phyloP scores from a whole-genome alignment of 2,797 vertebrate genomes.

The Coreius guichenoti region DNA sequence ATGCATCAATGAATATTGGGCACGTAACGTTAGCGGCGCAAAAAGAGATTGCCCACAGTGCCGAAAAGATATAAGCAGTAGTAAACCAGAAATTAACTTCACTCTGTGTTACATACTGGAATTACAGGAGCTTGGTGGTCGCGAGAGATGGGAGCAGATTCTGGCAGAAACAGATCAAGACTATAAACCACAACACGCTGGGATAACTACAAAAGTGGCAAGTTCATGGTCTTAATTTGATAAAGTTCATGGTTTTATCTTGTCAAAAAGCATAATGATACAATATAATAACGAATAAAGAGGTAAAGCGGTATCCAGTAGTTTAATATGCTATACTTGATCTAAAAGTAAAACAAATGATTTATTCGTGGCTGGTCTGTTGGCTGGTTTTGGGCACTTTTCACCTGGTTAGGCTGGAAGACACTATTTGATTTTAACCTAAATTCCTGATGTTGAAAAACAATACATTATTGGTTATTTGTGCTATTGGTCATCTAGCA shows the following conservation, averaged over 20 bases:
- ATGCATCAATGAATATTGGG: slow-evolving; percentile 41
- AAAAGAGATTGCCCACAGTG: slow-evolving; percentile 52
- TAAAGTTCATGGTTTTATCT: not conserved
- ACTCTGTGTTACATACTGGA: slow-evolving; percentile 54
- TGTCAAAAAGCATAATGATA: not conserved
- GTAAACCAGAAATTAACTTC: slow-evolving; percentile 49
- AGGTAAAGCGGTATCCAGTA: not conserved
- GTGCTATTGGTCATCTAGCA: not conserved
- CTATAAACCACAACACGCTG: not conserved
- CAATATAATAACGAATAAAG: not conserved
- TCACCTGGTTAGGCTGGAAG: not conserved
- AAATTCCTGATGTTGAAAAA: not conserved
- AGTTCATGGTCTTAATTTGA: not conserved
- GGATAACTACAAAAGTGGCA: slow-evolving; percentile 34
- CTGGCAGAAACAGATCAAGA: slow-evolving; percentile 10
- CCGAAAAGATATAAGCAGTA: not conserved
- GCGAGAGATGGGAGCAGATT: slow-evolving; percentile 38
- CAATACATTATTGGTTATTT: not conserved
- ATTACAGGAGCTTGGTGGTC: slow-evolving; percentile 26
- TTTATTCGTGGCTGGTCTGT: not conserved
- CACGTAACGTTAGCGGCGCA: not conserved
- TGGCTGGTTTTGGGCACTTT: not conserved
- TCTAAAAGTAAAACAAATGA: not conserved
- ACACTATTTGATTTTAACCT: not conserved
- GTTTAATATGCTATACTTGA: not conserved